Percentiles rank a stretch among this genome's conserved stretches.
phyloP scores from a whole-genome alignment of 2,888 invertebrate genomes.

The Callyntrura sp. region DNA sequence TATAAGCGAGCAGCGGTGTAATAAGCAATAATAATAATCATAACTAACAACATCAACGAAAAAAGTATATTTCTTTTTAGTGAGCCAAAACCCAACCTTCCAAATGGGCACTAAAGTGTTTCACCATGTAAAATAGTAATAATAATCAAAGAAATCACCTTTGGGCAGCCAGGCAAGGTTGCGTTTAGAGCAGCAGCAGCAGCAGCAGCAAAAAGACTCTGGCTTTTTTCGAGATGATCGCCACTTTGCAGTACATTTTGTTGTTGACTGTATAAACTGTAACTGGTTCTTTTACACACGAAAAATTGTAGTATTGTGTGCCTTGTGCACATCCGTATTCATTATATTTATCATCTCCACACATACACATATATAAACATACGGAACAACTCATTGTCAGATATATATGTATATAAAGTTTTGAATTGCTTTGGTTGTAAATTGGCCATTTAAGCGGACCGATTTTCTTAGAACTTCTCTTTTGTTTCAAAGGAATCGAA shows the following conservation, averaged over 20 bases:
- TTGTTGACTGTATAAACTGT: background rate
- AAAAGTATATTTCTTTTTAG: constrained; percentile 60
- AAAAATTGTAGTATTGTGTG: too few relatives aligned
- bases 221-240: constrained; percentile 2
- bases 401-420: constrained; percentile 44
- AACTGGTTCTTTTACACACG: constrained; percentile 33
- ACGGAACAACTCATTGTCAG: background rate
- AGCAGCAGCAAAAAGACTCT: constrained; percentile 22
- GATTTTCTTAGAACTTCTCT: background rate
- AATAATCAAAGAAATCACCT: constrained; percentile 78
- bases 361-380: background rate
- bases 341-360: constrained; percentile 30
- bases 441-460: constrained; percentile 64
- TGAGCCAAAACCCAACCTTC: constrained; percentile 73
- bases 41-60: constrained; percentile 75
- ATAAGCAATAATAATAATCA: constrained; percentile 78
- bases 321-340: background rate
- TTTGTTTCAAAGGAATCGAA: constrained; percentile 15
- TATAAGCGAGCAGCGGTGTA: constrained; percentile 61
- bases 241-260: background rate
- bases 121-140: constrained; percentile 78
- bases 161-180: constrained; percentile 58
- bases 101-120: constrained; percentile 76
- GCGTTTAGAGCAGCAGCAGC: background rate
- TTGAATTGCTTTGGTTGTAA: background rate